A percentile compares a stretch with the other conserved stretches of the same genome.
Conservation (phyloP, 2,888 invertebrate genomes). For the Listrodromus nycthemerus region DNA sequence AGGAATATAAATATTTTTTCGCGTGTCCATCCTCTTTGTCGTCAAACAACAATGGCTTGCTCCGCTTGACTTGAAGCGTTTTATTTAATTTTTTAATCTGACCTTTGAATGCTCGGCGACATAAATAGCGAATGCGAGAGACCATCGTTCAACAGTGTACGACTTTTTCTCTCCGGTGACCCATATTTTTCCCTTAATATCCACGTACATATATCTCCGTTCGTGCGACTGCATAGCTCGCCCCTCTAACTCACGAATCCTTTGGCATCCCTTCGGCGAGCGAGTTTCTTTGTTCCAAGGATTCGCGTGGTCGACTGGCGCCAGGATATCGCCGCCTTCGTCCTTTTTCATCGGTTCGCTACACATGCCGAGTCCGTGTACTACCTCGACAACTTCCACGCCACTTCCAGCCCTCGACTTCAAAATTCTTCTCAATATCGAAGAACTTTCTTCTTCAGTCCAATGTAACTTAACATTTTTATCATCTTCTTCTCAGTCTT, state of each 20-base stretch:
- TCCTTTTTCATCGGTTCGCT: slow-evolving; percentile 26
- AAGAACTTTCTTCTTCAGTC: slow-evolving; percentile 64
- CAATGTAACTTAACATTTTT: slow-evolving; percentile 67
- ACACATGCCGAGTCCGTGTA: not conserved
- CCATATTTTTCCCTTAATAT: slow-evolving; percentile 3
- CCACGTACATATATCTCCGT: not conserved
- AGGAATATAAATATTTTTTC: no score
- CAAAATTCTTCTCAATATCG: not conserved
- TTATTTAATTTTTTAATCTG: not conserved
- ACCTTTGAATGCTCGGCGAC: not conserved
- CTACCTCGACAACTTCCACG: slow-evolving; percentile 9
- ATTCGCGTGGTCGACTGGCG: slow-evolving; percentile 68
- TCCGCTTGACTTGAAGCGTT: not conserved
- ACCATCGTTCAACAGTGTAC: not conserved
- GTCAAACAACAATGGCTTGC: no score
- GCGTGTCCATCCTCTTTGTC: no score
- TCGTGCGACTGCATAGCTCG: not conserved
- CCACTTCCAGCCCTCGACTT: slow-evolving; percentile 3
- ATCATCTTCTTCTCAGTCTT: slow-evolving; percentile 38
- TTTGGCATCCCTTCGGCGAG: slow-evolving; percentile 25
- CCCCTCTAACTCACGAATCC: slow-evolving; percentile 8
- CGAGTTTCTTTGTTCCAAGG: slow-evolving; percentile 25
- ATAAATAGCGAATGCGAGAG: not conserved
- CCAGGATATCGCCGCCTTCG: slow-evolving; percentile 71
- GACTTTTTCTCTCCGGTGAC: slow-evolving; percentile 3